A percentile compares a stretch with the other conserved stretches of the same genome.
These are phyloP conservation scores for Aphodius sticticus DNA, from an alignment of 2,888 invertebrate species.

Conservation along the genomic window DNA sequence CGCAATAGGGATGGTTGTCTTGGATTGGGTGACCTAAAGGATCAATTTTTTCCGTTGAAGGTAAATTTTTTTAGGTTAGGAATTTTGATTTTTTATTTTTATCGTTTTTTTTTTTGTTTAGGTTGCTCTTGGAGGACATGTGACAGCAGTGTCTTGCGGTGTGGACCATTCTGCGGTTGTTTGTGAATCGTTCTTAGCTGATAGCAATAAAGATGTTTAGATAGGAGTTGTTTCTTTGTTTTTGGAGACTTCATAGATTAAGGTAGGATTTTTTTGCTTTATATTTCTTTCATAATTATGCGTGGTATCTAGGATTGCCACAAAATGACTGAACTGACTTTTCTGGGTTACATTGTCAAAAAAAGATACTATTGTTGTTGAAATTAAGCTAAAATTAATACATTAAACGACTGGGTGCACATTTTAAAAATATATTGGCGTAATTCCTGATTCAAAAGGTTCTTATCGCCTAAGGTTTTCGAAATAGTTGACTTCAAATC, in stretches of 20 bases:
- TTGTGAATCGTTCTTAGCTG: conserved; percentile 72
- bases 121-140: conserved; percentile 80
- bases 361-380: too few species aligned
- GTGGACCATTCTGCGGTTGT: conserved; percentile 86
- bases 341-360: too few species aligned
- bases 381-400: too few species aligned
- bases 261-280: conserved; percentile 11
- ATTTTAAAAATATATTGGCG: too few species aligned
- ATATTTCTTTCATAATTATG: background rate
- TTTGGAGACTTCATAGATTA: background rate
- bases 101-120: conserved; percentile 74
- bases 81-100: background rate
- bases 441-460: too few species aligned
- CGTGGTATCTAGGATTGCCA: background rate
- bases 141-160: conserved; percentile 78
- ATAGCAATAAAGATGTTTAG: conserved; percentile 14
- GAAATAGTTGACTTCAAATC: too few species aligned
- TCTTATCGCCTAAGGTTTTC: too few species aligned
- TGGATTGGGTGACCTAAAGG: conserved; percentile 80
- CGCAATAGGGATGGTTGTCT: conserved; percentile 84
- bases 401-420: too few species aligned
- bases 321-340: too few species aligned
- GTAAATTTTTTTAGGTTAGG: conserved; percentile 53
- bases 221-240: background rate
- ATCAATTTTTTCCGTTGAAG: conserved; percentile 90